Conservation (phyloP, 2,888 invertebrate species). For the Eudasyphora cyanicolor region DNA sequence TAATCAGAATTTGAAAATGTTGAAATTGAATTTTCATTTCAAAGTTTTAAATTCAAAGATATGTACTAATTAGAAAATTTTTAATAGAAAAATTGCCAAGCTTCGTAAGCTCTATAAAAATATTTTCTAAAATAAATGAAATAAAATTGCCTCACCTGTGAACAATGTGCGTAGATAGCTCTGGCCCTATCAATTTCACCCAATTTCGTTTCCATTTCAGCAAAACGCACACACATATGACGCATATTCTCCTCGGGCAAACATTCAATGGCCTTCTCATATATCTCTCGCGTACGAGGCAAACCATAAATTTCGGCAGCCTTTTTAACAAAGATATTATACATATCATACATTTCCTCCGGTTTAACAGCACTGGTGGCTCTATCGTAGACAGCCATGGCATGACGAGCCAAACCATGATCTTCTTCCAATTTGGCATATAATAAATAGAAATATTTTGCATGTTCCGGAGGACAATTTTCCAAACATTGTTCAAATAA, state of each 20-base stretch:
- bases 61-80: too few species aligned
- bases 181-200: conserved; percentile 99
- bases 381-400: conserved; percentile 99
- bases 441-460: conserved; percentile 95
- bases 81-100: too few species aligned
- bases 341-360: conserved; percentile 98
- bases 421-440: conserved; percentile 99
- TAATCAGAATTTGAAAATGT: too few species aligned
- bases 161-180: conserved; percentile 98
- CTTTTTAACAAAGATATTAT: conserved; percentile 98
- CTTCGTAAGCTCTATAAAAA: neutral
- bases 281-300: conserved; percentile 97
- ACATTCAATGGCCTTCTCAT: conserved; percentile 97
- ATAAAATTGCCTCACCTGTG: too few species aligned
- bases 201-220: conserved; percentile 98
- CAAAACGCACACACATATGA: conserved; percentile 97
- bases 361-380: conserved; percentile 95
- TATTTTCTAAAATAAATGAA: too few species aligned
- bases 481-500: conserved; percentile 99
- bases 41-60: too few species aligned
- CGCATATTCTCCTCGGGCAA: conserved; percentile 94
- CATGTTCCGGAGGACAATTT: conserved; percentile 96
- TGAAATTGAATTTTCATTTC: too few species aligned
- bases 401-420: conserved; percentile 97
- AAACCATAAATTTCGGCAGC: conserved; percentile 99